Percentiles rank a stretch among this genome's conserved stretches.
phyloP scores from a whole-genome alignment of 2,797 vertebrate genomes.

The Platyrinchus mystaceus region DNA sequence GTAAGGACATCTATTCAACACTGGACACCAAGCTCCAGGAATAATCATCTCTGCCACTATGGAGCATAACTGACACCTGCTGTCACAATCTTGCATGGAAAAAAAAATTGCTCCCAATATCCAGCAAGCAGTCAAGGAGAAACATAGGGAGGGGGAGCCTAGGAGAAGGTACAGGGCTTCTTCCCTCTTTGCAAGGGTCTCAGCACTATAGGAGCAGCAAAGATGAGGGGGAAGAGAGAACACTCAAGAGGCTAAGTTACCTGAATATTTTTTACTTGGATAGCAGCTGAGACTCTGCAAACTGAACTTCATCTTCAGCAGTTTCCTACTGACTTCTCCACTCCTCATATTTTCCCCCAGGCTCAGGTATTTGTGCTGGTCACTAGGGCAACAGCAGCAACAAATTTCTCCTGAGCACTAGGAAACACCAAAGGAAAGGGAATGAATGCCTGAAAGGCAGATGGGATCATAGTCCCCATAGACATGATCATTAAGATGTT shows the following conservation, averaged over 20 bases:
- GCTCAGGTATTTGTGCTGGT: background rate
- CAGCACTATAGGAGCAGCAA: background rate
- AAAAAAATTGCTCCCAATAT: background rate
- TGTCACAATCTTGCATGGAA: background rate
- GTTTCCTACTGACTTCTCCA: background rate
- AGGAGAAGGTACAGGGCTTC: background rate
- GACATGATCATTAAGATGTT: background rate
- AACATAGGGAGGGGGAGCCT: background rate
- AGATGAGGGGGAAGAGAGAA: background rate
- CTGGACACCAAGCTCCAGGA: background rate
- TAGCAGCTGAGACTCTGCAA: background rate
- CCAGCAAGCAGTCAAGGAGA: background rate
- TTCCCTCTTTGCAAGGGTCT: background rate
- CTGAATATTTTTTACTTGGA: background rate
- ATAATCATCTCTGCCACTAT: background rate
- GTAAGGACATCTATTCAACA: background rate
- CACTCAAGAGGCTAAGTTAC: background rate
- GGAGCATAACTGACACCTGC: constrained; percentile 33
- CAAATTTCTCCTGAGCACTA: background rate
- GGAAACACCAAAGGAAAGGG: background rate
- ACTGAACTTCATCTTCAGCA: background rate
- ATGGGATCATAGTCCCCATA: background rate
- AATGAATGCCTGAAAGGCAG: background rate
- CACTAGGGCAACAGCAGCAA: background rate
- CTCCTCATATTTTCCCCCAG: background rate